These are phyloP conservation scores for Cremastinae sp. DNA, from an alignment of 2,888 invertebrate species.

Conservation along the genomic window DNA sequence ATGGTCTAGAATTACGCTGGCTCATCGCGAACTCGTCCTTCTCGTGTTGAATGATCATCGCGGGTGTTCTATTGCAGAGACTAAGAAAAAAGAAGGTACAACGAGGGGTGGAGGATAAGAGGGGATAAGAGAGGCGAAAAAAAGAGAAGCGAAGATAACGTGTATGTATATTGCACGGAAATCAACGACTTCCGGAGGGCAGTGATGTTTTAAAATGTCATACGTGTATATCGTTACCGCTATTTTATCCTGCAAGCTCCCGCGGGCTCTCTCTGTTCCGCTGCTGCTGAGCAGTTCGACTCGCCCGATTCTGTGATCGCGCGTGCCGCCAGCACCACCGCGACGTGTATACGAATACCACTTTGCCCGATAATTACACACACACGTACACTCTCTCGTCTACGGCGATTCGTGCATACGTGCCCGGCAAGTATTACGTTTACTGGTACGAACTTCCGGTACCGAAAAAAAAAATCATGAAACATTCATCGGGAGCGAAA, in stretches of 20 bases:
- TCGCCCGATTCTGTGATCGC: conserved; percentile 43
- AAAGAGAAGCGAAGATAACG: conserved; percentile 63
- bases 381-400: conserved; percentile 4
- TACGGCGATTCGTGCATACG: conserved; percentile 1
- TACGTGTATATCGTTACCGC: conserved; percentile 62
- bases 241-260: conserved; percentile 41
- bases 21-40: conserved; percentile 53
- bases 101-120: conserved; percentile 9
- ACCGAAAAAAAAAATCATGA: conserved; percentile 47
- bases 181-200: conserved; percentile 69
- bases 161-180: conserved; percentile 57
- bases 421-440: conserved; percentile 39
- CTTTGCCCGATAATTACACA: conserved; percentile 42
- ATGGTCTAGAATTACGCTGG: conserved; percentile 59
- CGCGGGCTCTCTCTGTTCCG: conserved; percentile 32
- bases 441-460: conserved; percentile 53
- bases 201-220: conserved; percentile 70
- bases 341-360: conserved; percentile 35
- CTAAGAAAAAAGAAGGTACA: conserved; percentile 14
- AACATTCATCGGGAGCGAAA: neutral
- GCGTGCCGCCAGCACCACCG: conserved; percentile 60
- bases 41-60: conserved; percentile 58
- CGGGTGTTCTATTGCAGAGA: conserved; percentile 67
- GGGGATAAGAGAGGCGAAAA: conserved; percentile 13
- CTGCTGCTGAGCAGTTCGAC: conserved; percentile 32